Base-by-base conservation (phyloP, 1,140 invertebrate genomes). In the Lucilia cuprina region DNA sequence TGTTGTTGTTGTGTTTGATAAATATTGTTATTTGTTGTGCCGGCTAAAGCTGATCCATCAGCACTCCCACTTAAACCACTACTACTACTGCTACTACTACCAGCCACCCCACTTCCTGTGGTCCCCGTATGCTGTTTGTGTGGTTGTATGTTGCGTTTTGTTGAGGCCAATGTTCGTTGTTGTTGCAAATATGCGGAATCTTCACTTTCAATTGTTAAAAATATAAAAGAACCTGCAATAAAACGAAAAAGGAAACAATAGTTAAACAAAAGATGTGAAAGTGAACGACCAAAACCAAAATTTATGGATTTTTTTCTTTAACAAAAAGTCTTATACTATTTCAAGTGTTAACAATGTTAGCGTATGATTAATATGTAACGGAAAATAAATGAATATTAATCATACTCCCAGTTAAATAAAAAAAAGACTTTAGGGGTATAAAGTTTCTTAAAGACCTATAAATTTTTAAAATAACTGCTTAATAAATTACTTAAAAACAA, bases 171-270 rank as follows among this genome's bases (percentile, higher is more conserved):
- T 12, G 94, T 94, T 86, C 93, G 93, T 87, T 94, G 94, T 86
- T 94, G 95, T 87, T 93, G 93, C 86, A 94, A 94, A 86, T 93
- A 92, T 83, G 91, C 92, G 49, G 93, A 95, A 89, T 93, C 93
- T 88, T 93, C 94, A 60, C 95, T 96, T 92, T 99, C 97, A 50
- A 98, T 96, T 21, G 96, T 95, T 60, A 98, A 93, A 89, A 99
- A 99, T 86, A 98, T 96, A 88, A 99, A 96, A 50, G 97, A 98
- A 19, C 97, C 97, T 78, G 86, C 82, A 85, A 87, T 83, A 74
- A 60, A 84, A 60, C 47, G 25, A 30, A 30, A 30, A 30, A 30
- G 25, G 3, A 30, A 30, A 30, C 1, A 30, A 30, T 3, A 30
- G 25, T 30, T 30, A 30, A 30, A 30, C 25, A 30, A 30, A 30